Conservation (phyloP, 1,140 invertebrate species). For the Onthophagus taurus region DNA sequence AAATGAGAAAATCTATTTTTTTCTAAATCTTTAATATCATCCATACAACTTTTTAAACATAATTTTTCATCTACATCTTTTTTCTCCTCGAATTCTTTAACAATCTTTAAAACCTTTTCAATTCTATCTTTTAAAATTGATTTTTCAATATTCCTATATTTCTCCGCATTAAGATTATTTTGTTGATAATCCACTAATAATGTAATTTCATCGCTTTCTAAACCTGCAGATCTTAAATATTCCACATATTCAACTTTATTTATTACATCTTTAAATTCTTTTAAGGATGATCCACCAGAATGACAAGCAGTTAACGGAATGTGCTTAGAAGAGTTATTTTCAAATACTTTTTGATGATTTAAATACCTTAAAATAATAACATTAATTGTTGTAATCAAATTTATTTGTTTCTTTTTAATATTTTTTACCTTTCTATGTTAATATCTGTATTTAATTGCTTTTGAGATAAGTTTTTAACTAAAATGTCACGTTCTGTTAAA, state of each 20-base stretch:
- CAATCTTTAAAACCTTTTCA: not conserved
- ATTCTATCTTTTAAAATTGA: conserved; percentile 16
- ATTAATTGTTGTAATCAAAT: not conserved
- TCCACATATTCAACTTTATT: conserved; percentile 18
- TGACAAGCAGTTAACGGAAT: conserved; percentile 19
- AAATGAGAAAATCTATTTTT: conserved; percentile 16
- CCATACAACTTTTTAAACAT: too few species aligned
- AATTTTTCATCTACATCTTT: too few species aligned
- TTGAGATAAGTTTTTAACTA: conserved; percentile 29
- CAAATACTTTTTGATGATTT: conserved; percentile 22
- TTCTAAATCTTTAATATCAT: conserved; percentile 30
- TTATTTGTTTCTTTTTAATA: not conserved
- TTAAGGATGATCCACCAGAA: conserved; percentile 21
- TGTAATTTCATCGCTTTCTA: conserved; percentile 25
- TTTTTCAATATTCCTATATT: conserved; percentile 24
- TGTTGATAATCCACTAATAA: conserved; percentile 17
- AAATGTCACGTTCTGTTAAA: conserved; percentile 25
- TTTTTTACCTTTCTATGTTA: conserved; percentile 27
- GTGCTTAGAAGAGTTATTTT: conserved; percentile 19
- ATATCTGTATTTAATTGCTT: conserved; percentile 27
- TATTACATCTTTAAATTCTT: conserved; percentile 20
- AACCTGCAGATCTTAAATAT: conserved; percentile 20
- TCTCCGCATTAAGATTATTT: conserved; percentile 2
- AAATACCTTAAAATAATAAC: conserved; percentile 29
- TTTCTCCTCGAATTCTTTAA: conserved; percentile 1